Evolutionary conservation across 2,113 vertebrate genomes (phyloP).

Genomic region (Emydocephalus ijimae): DNA sequence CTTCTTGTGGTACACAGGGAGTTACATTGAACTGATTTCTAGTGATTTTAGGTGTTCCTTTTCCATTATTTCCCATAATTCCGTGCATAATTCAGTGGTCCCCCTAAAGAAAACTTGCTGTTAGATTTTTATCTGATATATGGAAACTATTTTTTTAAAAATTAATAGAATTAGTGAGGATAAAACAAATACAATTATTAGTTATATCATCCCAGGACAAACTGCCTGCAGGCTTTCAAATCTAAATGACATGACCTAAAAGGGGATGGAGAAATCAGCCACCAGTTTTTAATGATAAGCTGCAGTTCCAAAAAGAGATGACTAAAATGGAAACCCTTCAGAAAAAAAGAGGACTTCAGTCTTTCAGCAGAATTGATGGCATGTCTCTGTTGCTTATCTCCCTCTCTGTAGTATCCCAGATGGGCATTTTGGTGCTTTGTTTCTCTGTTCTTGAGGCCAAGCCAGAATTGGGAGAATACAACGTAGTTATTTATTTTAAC

Average conservation of each 20-base stretch:
- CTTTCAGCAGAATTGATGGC: not conserved
- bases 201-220: not conserved
- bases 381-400: not conserved
- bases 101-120: not conserved
- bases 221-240: not conserved
- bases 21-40: not conserved
- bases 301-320: not conserved
- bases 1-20: not conserved
- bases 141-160: slow-evolving; percentile 24
- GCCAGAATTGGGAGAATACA: not conserved
- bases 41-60: not conserved
- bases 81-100: not conserved
- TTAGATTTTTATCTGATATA: slow-evolving; percentile 16
- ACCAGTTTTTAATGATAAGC: not conserved
- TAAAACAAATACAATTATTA: not conserved
- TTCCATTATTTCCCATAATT: not conserved
- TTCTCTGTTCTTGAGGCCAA: not conserved
- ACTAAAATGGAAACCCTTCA: not conserved
- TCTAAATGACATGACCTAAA: not conserved
- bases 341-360: not conserved
- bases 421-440: not conserved
- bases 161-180: slow-evolving; percentile 17
- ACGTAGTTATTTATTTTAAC: not conserved
- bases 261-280: not conserved
- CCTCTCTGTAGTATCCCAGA: not conserved